A percentile compares a stretch with the other conserved stretches of the same genome.
phyloP scores from a whole-genome alignment of 2,888 invertebrate genomes.

The Malthinus flaveolus region DNA sequence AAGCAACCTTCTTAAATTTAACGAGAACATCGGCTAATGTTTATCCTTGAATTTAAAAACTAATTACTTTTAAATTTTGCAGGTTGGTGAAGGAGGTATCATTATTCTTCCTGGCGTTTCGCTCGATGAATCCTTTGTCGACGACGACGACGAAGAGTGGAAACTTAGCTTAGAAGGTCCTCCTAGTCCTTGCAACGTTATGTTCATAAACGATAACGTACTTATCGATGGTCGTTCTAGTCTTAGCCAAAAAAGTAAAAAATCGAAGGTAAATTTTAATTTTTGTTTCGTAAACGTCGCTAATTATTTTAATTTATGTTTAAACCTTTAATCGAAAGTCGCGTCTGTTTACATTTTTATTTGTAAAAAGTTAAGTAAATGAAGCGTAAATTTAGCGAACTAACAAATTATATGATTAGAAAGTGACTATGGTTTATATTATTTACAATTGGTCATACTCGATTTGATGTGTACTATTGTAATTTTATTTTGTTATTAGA shows the following conservation, averaged over 20 bases:
- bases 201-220: conserved; percentile 85
- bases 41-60: not conserved
- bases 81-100: conserved; percentile 67
- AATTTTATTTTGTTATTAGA: not conserved
- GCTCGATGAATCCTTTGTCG: conserved; percentile 64
- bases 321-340: not conserved
- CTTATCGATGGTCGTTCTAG: conserved; percentile 89
- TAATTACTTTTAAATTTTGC: conserved; percentile 36
- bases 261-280: conserved; percentile 62
- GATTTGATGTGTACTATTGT: not conserved
- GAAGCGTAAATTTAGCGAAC: conserved; percentile 1
- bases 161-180: conserved; percentile 62
- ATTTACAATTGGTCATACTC: conserved; percentile 3
- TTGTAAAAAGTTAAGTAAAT: conserved; percentile 2
- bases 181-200: conserved; percentile 81
- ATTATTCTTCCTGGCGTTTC: conserved; percentile 63
- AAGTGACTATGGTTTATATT: not conserved
- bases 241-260: conserved; percentile 66
- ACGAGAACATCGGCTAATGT: not conserved
- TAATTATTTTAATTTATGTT: not conserved
- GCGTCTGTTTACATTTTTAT: not conserved
- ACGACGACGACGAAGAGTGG: conserved; percentile 62
- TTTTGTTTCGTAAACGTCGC: too few relatives aligned
- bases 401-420: conserved; percentile 2
- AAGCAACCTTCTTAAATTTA: too few relatives aligned